Base-by-base conservation (phyloP, 2,113 vertebrate species). In the Thalassarche chlororhynchos region DNA sequence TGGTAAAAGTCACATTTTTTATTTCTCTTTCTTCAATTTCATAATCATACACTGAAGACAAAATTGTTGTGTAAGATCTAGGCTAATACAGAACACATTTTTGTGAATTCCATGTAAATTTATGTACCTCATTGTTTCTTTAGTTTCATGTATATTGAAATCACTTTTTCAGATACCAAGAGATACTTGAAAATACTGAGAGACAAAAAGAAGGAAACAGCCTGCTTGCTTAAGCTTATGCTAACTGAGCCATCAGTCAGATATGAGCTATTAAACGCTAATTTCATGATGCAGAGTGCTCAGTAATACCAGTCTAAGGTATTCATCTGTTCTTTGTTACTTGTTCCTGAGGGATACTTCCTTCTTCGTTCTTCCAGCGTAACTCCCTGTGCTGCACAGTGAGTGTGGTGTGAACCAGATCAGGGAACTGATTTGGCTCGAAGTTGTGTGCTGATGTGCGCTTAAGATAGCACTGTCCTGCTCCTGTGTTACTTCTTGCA, bases 401-500 rank as follows among this genome's bases (percentile, higher is more conserved):
- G 0, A 82, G 52, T 7, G 16, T 61, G 42, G 18, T 47, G 64
- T 84, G 89, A 82, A 75, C n/a, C 69, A 38, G 76, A 84, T 62
- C 64, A 47, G 91, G 69, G 84, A 70, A 46, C 60, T 81, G 85
- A 55, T 78, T 66, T 95, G 93, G 91, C 94, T 75, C 51, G 68
- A 51, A 87, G 61, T 62, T 89, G 72, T 52, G 52, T 60, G 87
- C 81, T 94, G 94, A 87, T 57, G 42, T 94, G 81, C 87, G 8
- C 69, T 92, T 55, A 61, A 1, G 19, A 77, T 96, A 97, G 91
- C 24, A 9, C 65, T 91, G 87, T 75, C 94, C 86, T 81, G 87
- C 84, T 96, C 87, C 96, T 78, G 77, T 84, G 72, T 94, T 93
- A 64, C 89, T 89, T 89, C 81, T 94, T 96, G 91, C 94, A 52